These are phyloP conservation scores for Pholis gunnellus DNA, from an alignment of 2,113 vertebrate species.

Conservation along the genomic window DNA sequence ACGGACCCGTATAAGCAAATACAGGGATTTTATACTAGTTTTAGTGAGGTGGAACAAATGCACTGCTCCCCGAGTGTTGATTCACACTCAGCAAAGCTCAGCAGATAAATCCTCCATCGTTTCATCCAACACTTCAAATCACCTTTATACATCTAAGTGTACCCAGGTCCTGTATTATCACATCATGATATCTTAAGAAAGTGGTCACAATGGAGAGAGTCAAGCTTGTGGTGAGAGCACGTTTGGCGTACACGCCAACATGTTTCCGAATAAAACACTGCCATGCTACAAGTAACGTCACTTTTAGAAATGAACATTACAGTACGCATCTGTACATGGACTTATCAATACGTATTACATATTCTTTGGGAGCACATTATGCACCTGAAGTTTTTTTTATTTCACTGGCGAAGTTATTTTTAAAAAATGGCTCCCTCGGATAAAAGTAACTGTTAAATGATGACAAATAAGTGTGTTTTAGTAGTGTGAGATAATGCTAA, in stretches of 20 bases:
- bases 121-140: background rate
- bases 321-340: background rate
- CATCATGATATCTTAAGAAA: background rate
- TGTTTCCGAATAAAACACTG: constrained; percentile 22
- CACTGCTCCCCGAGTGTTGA: background rate
- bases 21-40: background rate
- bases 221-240: constrained; percentile 25
- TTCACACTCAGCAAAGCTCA: background rate
- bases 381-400: background rate
- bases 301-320: too few relatives aligned
- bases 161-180: background rate
- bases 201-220: constrained; percentile 25
- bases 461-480: background rate
- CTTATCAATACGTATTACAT: background rate
- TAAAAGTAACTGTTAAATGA: background rate
- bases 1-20: background rate
- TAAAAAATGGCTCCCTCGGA: background rate
- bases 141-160: background rate
- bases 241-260: constrained; percentile 27
- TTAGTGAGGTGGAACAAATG: background rate
- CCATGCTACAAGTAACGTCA: constrained; percentile 22
- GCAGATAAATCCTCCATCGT: background rate
- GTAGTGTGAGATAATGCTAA: background rate
- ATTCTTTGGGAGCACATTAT: background rate
- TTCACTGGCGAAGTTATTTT: background rate